Evolutionary conservation across 2,113 vertebrate species (phyloP), one percentile per base, ranked within the genome.

Genomic region (Megaptera novaeangliae): DNA sequence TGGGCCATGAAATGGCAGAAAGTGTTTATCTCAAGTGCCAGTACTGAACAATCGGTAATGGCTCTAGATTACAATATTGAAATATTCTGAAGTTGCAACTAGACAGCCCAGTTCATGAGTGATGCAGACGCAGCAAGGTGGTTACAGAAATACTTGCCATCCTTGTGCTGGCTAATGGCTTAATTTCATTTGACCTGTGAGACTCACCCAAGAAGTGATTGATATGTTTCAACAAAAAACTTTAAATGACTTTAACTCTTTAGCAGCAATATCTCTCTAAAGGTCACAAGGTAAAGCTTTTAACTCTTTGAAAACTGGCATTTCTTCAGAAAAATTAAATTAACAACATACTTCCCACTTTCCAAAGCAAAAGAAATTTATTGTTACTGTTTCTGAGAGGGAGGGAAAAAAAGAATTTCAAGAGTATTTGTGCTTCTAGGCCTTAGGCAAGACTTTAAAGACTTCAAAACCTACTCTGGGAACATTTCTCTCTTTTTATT

Each of bases 311-410:
- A 94, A 92, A 59, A 77, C 0, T 31, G 12, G 49, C 63, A 69
- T 75, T 83, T 83, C 80, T 93, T 92, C 49, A 29, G 52, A 92
- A 96, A 96, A 92, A 69, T 39, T 66, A 80, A 88, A 84, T 81
- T 81, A 71, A 80, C 57, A 92, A 86, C 89, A 81, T 23, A 89
- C n/a, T 64, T 85, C 9, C 8, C 31, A 64, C 25, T 85, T 92
- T 63, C 4, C n/a, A 89, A 68, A 75, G 68, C 46, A 75, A 92
- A 88, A 85, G 13, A 89, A 92, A 84, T 80, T 14, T 64, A 63
- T 5, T 52, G 11, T 61, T 87, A 57, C 55, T 63, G 21, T 61
- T 87, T 46, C 57, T 75, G 20, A 31, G 25, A 46, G 5, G 34
- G 7, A 5, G 31, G 12, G 15, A 14, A 36, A 59, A 72, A 85